Conservation (phyloP, 2,797 vertebrate genomes). For the Falco rusticolus region DNA sequence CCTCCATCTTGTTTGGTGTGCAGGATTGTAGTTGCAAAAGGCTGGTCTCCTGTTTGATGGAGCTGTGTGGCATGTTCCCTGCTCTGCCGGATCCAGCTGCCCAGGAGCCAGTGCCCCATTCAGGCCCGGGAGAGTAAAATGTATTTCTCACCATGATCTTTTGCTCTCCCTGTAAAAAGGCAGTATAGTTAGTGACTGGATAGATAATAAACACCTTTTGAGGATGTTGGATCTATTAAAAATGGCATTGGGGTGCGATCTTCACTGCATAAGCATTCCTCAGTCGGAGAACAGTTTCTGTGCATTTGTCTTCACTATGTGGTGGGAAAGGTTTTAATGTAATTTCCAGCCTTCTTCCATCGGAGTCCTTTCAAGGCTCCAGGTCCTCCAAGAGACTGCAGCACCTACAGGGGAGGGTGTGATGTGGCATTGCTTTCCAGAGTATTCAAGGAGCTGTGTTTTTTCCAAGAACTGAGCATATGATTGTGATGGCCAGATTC, state of each 20-base stretch:
- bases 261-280: neutral
- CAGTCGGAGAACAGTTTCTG: neutral
- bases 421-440: neutral
- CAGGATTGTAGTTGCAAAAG: neutral
- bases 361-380: neutral
- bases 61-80: accelerated
- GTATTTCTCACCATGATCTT: neutral
- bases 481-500: accelerated
- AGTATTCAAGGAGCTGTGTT: neutral
- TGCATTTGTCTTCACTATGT: neutral
- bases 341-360: neutral
- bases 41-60: neutral
- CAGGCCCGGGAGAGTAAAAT: neutral
- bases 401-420: neutral
- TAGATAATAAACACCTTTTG: neutral
- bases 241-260: neutral
- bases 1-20: neutral
- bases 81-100: neutral
- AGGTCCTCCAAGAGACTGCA: neutral
- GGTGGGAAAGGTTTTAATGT: neutral
- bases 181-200: neutral
- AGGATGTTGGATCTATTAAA: neutral
- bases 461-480: neutral
- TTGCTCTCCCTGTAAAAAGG: neutral
- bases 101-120: neutral